These are phyloP conservation scores for Xenotilapia leptura DNA, from an alignment of 2,113 vertebrate species.

Conservation along the genomic window DNA sequence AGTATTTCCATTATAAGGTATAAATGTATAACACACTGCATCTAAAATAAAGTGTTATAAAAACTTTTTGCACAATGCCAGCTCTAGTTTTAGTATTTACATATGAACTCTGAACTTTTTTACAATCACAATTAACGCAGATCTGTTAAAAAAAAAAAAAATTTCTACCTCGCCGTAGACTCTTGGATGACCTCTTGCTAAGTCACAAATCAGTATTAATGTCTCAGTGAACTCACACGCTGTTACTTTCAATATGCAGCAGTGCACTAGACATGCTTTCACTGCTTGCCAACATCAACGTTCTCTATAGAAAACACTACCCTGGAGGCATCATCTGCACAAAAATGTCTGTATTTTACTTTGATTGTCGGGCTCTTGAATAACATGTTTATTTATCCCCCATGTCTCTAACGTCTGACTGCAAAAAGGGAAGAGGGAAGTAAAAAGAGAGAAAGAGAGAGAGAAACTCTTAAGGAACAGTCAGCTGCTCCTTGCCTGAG, in stretches of 20 bases:
- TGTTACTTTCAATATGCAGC: slow-evolving; percentile 23
- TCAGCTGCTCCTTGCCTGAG: slow-evolving; percentile 52
- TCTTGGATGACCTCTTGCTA: neutral
- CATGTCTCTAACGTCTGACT: slow-evolving; percentile 8
- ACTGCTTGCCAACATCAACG: slow-evolving; percentile 15
- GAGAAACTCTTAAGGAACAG: slow-evolving; percentile 18
- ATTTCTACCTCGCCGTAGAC: slow-evolving; percentile 11
- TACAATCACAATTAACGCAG: slow-evolving; percentile 59
- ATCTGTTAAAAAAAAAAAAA: neutral
- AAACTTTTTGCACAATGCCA: slow-evolving; percentile 70
- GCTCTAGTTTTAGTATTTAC: slow-evolving; percentile 75
- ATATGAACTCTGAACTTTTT: slow-evolving; percentile 75
- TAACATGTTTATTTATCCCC: slow-evolving; percentile 48
- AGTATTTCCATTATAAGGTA: slow-evolving; percentile 85
- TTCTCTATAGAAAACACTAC: slow-evolving; percentile 1
- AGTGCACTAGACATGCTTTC: neutral
- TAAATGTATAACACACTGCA: slow-evolving; percentile 83
- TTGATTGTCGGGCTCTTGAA: slow-evolving; percentile 32
- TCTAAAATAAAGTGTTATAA: slow-evolving; percentile 46
- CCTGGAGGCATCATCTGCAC: slow-evolving; percentile 4
- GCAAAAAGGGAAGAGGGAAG: slow-evolving; percentile 1
- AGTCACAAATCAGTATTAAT: slow-evolving; percentile 25
- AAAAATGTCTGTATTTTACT: slow-evolving; percentile 23
- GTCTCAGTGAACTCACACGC: slow-evolving; percentile 23
- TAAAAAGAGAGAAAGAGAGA: neutral